Percentiles rank a stretch among this genome's conserved stretches.
These are phyloP conservation scores for Blastobasis lacticolella DNA, from an alignment of 2,888 invertebrate genomes.

Conservation along the genomic window DNA sequence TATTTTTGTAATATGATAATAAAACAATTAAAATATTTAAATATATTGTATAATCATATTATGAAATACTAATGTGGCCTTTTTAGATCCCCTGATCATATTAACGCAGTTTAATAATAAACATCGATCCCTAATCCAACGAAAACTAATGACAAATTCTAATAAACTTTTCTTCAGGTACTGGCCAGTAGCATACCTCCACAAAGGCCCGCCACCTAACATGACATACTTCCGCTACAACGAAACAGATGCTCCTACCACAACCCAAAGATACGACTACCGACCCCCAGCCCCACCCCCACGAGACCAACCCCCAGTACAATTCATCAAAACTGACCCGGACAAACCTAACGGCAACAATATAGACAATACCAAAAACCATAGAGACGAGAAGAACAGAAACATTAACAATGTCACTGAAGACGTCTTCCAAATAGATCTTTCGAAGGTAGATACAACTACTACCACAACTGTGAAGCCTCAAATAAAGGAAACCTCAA, in stretches of 20 bases:
- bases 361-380: slow-evolving; percentile 27
- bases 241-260: slow-evolving; percentile 33
- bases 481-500: slow-evolving; percentile 15
- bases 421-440: slow-evolving; percentile 11
- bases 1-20: too few relatives aligned
- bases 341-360: slow-evolving; percentile 13
- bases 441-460: slow-evolving; percentile 4
- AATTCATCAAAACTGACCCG: slow-evolving; percentile 9
- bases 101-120: too few relatives aligned
- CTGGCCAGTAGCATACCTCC: slow-evolving; percentile 89
- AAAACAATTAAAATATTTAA: too few relatives aligned
- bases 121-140: too few relatives aligned
- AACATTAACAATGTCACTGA: slow-evolving; percentile 36
- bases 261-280: slow-evolving; percentile 13
- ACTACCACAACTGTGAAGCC: slow-evolving; percentile 17
- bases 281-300: slow-evolving; percentile 8
- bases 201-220: slow-evolving; percentile 86
- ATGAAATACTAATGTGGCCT: too few relatives aligned
- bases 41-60: too few relatives aligned
- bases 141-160: too few relatives aligned
- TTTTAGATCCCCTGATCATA: too few relatives aligned
- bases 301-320: slow-evolving; percentile 13
- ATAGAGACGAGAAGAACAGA: slow-evolving; percentile 44
- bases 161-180: slow-evolving; percentile 43
- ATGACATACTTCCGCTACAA: slow-evolving; percentile 71